A percentile compares a stretch with the other conserved stretches of the same genome.
These are phyloP conservation scores for Callospermophilus lateralis DNA, from an alignment of 2,113 vertebrate genomes.

Conservation along the genomic window DNA sequence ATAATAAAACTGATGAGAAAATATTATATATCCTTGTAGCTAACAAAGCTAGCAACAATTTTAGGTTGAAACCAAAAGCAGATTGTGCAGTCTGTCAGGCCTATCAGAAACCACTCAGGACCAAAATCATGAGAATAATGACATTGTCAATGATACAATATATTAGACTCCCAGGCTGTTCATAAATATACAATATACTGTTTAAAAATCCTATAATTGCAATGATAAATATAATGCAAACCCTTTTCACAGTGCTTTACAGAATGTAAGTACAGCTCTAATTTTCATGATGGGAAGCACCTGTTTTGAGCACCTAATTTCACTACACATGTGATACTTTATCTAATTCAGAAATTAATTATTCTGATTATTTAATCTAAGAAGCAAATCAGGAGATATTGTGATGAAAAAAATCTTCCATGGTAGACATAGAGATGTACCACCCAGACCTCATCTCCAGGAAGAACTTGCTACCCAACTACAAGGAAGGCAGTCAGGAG, in stretches of 20 bases:
- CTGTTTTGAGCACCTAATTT: not conserved
- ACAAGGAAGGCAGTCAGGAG: not conserved
- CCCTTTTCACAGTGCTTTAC: not conserved
- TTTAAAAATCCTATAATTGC: not conserved
- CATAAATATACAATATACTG: slow-evolving; percentile 7
- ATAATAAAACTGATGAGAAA: slow-evolving; percentile 13
- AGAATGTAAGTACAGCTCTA: not conserved
- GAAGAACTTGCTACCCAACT: not conserved
- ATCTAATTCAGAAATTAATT: not conserved
- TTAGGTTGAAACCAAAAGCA: not conserved
- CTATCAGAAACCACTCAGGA: not conserved
- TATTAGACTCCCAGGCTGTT: not conserved
- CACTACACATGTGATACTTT: not conserved
- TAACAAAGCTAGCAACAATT: not conserved
- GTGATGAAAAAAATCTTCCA: not conserved
- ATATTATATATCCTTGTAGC: not conserved
- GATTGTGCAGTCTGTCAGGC: not conserved
- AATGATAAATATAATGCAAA: slow-evolving; percentile 32
- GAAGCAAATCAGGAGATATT: not conserved
- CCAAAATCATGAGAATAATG: not conserved
- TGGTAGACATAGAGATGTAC: not conserved
- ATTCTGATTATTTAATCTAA: not conserved
- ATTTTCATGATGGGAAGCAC: not conserved
- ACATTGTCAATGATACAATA: not conserved
- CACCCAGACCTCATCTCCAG: not conserved